Base-by-base conservation (phyloP, 2,113 vertebrate genomes). In the Cisticola juncidis region DNA sequence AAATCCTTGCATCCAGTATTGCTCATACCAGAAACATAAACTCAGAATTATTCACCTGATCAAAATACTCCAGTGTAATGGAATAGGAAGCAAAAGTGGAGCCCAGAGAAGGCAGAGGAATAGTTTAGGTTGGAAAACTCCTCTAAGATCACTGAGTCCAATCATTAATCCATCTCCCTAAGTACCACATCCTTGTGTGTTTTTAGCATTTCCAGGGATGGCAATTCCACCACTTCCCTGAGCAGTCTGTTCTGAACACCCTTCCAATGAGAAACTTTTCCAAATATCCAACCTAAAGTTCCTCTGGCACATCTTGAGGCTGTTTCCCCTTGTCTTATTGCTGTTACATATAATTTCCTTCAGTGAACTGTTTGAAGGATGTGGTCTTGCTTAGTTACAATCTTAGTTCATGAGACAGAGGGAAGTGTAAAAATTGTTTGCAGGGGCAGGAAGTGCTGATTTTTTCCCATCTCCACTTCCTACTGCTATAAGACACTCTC, bases 341-440 rank as follows among this genome's bases (percentile, higher is more conserved):
- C 31, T 5, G 11, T 11, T 62, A 31, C 9, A 6, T 19, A 6
- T 1, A 36, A 48, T 29, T 48, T 20, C 40, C 28, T 56, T 20
- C 31, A 21, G 9, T 4, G 7, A 77, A 29, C 2, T 14, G 6
- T 4, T 36, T 3, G 36, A 71, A 66, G 25, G 5, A 21, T 0
- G 0, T 42, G 48, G 11, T 36, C 50, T 61, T 20, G 12, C 9
- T 93, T 50, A 28, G 19, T 22, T 51, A 64, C 3, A 51, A 22
- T 40, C 60, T 56, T 26, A 45, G 12, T n/a, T 71, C 65, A 58
- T 11, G 24, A 88, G 44, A 36, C 33, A 66, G 47, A 91, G 14
- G 6, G 84, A 42, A 81, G 26, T 0, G 9, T 73, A 22, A 58
- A 70, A 94, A 73, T 26, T 13, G 2, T 40, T 68, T 88, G 56